Base-by-base conservation (phyloP, 2,113 vertebrate species). In the Sorex fumeus region DNA sequence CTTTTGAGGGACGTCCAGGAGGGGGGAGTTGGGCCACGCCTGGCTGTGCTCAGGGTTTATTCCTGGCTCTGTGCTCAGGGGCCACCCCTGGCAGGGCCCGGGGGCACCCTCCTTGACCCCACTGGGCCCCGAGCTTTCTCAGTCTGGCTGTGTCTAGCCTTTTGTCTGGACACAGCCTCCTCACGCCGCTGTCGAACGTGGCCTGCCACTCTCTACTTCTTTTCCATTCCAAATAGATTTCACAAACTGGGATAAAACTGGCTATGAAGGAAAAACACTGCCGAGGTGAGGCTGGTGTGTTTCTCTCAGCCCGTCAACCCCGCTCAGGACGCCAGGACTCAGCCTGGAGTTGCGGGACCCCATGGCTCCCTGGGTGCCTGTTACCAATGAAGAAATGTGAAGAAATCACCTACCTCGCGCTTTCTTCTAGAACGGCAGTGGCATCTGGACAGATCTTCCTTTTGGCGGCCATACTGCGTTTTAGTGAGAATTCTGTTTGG, bases 401-500 rank as follows among this genome's bases (percentile, higher is more conserved):
- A 50, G 47, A 50, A 60, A 67, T 66, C 67, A 84, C 67, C 64
- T 84, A 45, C 70, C 34, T 83, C 81, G 13, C 2, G 19, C 19
- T 93, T 92, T n/a, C 81, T 92, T 91, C 75, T 45, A 28, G 5
- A 27, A 25, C 53, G 43, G 45, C 76, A 69, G 78, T 88, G 70
- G 76, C 67, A 74, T 0, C 0, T 34, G 19, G 91, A 81, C 76
- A 40, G 53, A 89, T 84, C 83, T 82, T 75, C 32, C 66, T 89
- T 91, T 53, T 79, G 62, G 70, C 45, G 34, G 1, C 40, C 27
- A n/a, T 43, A 23, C 28, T 88, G 78, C 28, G 10, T 91, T 94
- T 94, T 82, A 84, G 79, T 91, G 64, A 81, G 80, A 74, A 87
- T 40, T 82, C 50, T 62, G 18, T 95, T 95, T 83, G 91, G 91